Conservation (phyloP, 2,888 invertebrate genomes). For the Cephus runcator region DNA sequence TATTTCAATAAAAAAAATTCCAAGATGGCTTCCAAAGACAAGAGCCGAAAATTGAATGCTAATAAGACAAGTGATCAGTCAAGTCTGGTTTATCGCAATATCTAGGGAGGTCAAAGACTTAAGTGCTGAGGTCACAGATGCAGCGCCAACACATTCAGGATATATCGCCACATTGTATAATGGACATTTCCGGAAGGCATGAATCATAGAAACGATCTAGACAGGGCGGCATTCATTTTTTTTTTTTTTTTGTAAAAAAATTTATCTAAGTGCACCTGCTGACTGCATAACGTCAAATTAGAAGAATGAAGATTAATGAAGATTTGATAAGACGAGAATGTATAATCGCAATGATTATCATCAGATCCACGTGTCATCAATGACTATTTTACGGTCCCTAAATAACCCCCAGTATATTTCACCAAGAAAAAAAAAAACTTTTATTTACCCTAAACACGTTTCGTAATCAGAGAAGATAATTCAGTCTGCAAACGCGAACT, state of each 20-base stretch:
- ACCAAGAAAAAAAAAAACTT: too few species aligned
- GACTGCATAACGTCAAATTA: too few species aligned
- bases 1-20: neutral
- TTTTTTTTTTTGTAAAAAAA: neutral
- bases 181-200: neutral
- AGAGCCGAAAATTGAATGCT: neutral
- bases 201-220: neutral
- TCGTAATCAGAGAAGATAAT: neutral
- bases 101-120: neutral
- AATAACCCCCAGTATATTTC: too few species aligned
- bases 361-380: neutral
- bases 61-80: neutral
- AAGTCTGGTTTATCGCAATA: neutral
- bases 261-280: too few species aligned
- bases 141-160: neutral
- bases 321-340: neutral
- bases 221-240: neutral
- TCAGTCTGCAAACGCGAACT: neutral
- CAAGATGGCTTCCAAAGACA: neutral
- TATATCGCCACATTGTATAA: neutral
- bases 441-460: neutral
- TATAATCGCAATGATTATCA: neutral
- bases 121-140: neutral
- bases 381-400: neutral
- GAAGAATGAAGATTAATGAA: neutral